Base-by-base conservation (phyloP, 2,113 vertebrate genomes). In the Equus quagga region DNA sequence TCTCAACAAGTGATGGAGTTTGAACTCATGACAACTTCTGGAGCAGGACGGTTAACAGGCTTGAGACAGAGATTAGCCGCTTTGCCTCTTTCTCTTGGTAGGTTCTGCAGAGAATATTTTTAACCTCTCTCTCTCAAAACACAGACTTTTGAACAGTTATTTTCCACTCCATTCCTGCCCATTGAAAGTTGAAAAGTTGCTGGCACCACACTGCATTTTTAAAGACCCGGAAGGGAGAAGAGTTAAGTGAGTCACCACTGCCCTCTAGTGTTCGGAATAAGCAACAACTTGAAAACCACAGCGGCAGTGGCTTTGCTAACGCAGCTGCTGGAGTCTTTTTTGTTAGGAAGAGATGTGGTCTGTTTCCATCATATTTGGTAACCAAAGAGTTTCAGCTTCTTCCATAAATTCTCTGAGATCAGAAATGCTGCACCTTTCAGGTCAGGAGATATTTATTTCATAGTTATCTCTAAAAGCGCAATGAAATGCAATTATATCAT, bases 191-290 rank as follows among this genome's bases (percentile, higher is more conserved):
- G 62, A 82, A 95, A 97, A 67, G 82, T 23, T 91, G 28, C 46
- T 8, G 26, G 21, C 23, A 91, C 51, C 86, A 69, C 75, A 28
- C 69, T 81, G 97, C 89, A 93, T 96, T 75, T 97, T 90, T 73
- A 79, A 79, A 92, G 91, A 69, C 5, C 31, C 36, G 19, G 13
- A 49, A 28, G 18, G 1, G 2, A 46, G 18, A 58, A 54, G 0
- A 8, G 14, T 80, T 98, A 65, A 90, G 86, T 97, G 98, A 86
- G 33, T 92, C 99, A 94, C 96, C 97, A 99, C 94, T 98, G 98
- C 98, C 98, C 99, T 97, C 99, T 99, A 98, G 97, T 70, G 99
- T 64, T 88, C 0, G 1, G 2, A 26, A 11, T 2, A 80, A 80
- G 44, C 41, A 95, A 81, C 3, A 0, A 5, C 10, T 5, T 31